Conservation (phyloP, 1,140 invertebrate species). For the Pollicipes pollicipes region DNA sequence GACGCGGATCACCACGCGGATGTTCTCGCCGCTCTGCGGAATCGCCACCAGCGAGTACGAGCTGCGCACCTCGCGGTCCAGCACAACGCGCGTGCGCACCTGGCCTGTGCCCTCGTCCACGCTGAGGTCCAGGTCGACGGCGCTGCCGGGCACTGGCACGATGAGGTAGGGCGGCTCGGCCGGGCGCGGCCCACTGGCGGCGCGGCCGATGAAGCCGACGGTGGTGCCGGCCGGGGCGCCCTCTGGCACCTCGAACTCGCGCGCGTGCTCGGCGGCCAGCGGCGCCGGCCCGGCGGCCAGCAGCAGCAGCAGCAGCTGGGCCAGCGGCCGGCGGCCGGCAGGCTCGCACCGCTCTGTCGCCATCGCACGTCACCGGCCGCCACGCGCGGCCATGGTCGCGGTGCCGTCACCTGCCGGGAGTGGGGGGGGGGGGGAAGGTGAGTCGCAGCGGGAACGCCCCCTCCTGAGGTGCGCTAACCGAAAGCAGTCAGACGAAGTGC, state of each 20-base stretch:
- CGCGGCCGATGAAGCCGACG: conserved; percentile 56
- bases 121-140: conserved; percentile 56
- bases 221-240: conserved; percentile 61
- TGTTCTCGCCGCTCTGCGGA: conserved; percentile 59
- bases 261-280: conserved; percentile 6
- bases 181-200: conserved; percentile 64
- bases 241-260: conserved; percentile 67
- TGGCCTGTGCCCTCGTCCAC: conserved; percentile 79
- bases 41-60: conserved; percentile 79
- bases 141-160: conserved; percentile 3
- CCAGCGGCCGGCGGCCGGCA: neutral
- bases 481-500: no score
- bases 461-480: neutral
- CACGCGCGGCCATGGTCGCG: neutral
- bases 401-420: neutral
- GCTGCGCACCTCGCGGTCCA: conserved; percentile 73
- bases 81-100: conserved; percentile 59
- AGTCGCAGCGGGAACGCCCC: neutral
- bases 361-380: no score
- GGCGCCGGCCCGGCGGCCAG: conserved; percentile 5
- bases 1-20: conserved; percentile 70
- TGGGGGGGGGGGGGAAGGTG: no score
- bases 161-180: conserved; percentile 42
- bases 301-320: neutral
- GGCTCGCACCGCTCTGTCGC: no score